phyloP scores from a whole-genome alignment of 1,140 invertebrate genomes.

The Drosophila nikananu region DNA sequence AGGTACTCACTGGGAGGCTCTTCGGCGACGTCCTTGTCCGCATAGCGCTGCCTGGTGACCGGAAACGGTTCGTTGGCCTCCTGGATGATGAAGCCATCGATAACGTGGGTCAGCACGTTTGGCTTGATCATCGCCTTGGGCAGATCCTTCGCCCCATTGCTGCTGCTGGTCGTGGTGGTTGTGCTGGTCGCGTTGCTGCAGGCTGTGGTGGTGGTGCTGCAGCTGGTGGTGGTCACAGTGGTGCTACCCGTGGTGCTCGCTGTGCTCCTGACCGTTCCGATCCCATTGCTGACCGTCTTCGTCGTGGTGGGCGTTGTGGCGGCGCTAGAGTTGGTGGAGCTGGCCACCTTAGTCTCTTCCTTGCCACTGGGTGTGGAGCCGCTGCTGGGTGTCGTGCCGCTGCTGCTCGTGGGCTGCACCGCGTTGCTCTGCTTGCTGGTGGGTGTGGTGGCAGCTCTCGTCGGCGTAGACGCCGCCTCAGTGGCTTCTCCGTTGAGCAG shows the following conservation, averaged over 20 bases:
- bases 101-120: constrained; percentile 97
- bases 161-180: constrained; percentile 30
- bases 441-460: constrained; percentile 77
- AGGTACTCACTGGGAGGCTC: constrained; percentile 88
- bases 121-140: constrained; percentile 98
- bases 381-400: constrained; percentile 68
- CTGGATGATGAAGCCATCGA: constrained; percentile 98
- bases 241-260: constrained; percentile 6
- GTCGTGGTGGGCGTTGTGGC: constrained; percentile 64
- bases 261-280: constrained; percentile 25
- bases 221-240: constrained; percentile 29
- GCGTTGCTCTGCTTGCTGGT: constrained; percentile 65
- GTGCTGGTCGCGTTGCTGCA: constrained; percentile 32
- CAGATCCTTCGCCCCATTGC: constrained; percentile 87
- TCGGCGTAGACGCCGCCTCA: constrained; percentile 68
- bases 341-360: constrained; percentile 64
- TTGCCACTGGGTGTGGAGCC: constrained; percentile 33
- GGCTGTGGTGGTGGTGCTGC: constrained; percentile 10
- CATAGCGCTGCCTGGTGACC: constrained; percentile 88
- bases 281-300: constrained; percentile 32
- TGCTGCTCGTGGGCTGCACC: constrained; percentile 57
- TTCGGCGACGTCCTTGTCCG: constrained; percentile 87
- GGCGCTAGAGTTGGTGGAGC: constrained; percentile 70
- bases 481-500: constrained; percentile 54
- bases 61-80: constrained; percentile 96